Base-by-base conservation (phyloP, 2,797 vertebrate genomes). In the Rhynchotus rufescens region DNA sequence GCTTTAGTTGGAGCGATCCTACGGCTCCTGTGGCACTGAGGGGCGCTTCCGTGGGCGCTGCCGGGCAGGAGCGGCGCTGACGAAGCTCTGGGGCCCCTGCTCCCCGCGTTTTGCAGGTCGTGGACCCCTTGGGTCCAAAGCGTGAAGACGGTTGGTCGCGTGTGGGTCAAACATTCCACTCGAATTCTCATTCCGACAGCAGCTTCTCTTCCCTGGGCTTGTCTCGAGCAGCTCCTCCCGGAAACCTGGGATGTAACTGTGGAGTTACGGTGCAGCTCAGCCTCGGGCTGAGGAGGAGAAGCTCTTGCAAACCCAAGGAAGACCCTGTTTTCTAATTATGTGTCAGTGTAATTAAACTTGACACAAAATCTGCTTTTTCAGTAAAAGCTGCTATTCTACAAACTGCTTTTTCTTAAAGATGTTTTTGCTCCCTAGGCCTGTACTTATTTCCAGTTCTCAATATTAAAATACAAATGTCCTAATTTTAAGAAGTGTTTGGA, bases 331-430 rank as follows among this genome's bases (percentile, higher is more conserved):
- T 49, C 91, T 38, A 15, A 34, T 32, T 85, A 88, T 14, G 0
- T 15, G 44, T 65, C 40, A 22, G 56, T 16, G 60, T 36, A n/a
- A 77, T 47, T 3, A 16, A 40, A 85, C 66, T 40, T 42, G 76
- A 80, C 90, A 52, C 84, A 80, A 59, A 88, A 34, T 2, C 91
- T 44, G 36, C 49, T 60, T 65, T 88, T 73, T 32, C 92, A 84
- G 67, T 89, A 85, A 91, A 89, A 90, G 69, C 93, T 96, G 89
- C 90, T 94, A 4, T 51, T 92, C 71, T 84, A 59, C 61, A 75
- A 74, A 75, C 21, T 34, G 11, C 54, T 83, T 71, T 36, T 57
- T 51, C 32, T 34, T 23, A 32, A 86, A 79, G 22, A 6, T 45
- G 14, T 8, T 59, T 59, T 60, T 38, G 6, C 21, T 25, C 28